phyloP scores from a whole-genome alignment of 2,113 vertebrate species.

The Paradoxurus hermaphroditus region DNA sequence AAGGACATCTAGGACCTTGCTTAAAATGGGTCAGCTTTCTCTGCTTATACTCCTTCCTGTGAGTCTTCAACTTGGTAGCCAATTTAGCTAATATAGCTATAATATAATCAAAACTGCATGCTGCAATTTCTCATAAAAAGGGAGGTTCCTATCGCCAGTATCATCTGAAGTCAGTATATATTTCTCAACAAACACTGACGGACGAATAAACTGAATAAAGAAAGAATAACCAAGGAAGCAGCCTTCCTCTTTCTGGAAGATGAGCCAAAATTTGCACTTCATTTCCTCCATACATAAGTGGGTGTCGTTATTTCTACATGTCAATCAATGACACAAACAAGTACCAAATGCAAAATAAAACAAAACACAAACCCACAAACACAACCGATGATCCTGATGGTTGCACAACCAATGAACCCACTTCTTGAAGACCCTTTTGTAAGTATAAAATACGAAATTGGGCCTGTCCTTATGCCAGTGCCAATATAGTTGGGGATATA shows the following conservation, averaged over 20 bases:
- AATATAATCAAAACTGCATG: background rate
- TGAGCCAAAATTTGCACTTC: background rate
- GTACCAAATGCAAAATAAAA: background rate
- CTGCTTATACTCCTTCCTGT: background rate
- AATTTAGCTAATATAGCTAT: background rate
- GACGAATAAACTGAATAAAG: background rate
- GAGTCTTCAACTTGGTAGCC: background rate
- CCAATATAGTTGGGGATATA: background rate
- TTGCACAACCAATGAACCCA: background rate
- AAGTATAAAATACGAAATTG: background rate
- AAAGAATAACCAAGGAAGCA: background rate
- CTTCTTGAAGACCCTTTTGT: background rate
- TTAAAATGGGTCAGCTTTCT: background rate
- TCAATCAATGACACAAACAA: background rate
- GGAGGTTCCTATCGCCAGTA: background rate
- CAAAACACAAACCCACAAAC: background rate
- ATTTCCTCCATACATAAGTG: background rate
- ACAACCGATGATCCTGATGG: background rate
- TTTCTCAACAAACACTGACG: background rate
- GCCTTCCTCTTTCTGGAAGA: background rate
- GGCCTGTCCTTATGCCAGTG: background rate
- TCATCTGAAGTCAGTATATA: background rate
- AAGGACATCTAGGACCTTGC: background rate
- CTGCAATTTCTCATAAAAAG: background rate
- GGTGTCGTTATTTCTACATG: background rate